Percentiles rank a stretch among this genome's conserved stretches.
Evolutionary conservation across 2,888 invertebrate genomes (phyloP).

Genomic region (Catocala fraxini): DNA sequence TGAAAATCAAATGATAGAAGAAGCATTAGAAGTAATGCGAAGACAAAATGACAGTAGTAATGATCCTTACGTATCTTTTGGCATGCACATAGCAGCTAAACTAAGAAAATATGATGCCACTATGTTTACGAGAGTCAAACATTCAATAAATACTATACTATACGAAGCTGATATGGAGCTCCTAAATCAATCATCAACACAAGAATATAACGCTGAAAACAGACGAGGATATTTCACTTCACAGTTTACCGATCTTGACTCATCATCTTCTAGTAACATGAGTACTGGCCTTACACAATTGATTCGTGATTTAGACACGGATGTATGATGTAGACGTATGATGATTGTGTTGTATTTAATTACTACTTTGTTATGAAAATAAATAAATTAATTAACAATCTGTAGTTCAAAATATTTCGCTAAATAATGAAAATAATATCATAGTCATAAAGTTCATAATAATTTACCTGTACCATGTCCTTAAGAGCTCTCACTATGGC

Average conservation of each 20-base stretch:
- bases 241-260: constrained; percentile 29
- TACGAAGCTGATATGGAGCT: constrained; percentile 31
- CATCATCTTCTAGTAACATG: constrained; percentile 27
- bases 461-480: too few relatives aligned
- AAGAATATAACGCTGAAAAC: constrained; percentile 27
- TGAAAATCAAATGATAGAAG: constrained; percentile 36
- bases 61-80: constrained; percentile 34
- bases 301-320: constrained; percentile 27
- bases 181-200: constrained; percentile 27
- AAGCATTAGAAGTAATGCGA: constrained; percentile 35
- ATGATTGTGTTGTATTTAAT: constrained; percentile 23
- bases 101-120: constrained; percentile 36
- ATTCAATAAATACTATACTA: constrained; percentile 36
- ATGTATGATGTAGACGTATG: constrained; percentile 16
- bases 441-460: constrained; percentile 19
- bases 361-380: constrained; percentile 16
- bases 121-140: constrained; percentile 27
- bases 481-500: constrained; percentile 26
- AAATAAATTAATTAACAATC: constrained; percentile 12
- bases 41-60: constrained; percentile 34
- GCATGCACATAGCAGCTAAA: constrained; percentile 35
- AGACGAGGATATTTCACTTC: constrained; percentile 28
- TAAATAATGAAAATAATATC: constrained; percentile 29
- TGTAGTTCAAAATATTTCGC: constrained; percentile 23
- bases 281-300: constrained; percentile 28